phyloP scores from a whole-genome alignment of 1,140 invertebrate species.

The Pomacea maculata region DNA sequence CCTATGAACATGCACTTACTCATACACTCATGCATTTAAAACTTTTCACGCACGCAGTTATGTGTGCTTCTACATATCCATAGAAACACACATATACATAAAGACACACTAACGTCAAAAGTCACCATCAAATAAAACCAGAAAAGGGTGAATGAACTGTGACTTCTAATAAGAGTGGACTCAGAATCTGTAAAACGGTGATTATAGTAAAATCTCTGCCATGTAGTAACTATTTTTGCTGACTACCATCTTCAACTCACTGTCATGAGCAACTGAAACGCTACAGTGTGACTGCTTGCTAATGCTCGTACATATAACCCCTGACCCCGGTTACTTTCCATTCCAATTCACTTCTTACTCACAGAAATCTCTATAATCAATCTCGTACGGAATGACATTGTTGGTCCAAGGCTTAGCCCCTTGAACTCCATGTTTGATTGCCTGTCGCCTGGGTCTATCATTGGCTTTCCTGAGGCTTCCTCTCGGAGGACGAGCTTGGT shows the following conservation, averaged over 20 bases:
- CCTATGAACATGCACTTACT: too few species aligned
- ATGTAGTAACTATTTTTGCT: too few species aligned
- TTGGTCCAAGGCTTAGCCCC: slow-evolving; percentile 13
- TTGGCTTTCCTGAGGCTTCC: background rate
- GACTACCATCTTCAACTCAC: too few species aligned
- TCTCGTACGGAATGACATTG: slow-evolving; percentile 23
- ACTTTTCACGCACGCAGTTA: too few species aligned
- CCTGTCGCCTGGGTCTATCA: slow-evolving; percentile 11
- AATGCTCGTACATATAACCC: too few species aligned
- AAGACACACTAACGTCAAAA: background rate
- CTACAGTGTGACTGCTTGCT: too few species aligned
- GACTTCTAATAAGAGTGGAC: background rate
- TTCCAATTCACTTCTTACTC: background rate
- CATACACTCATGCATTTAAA: too few species aligned
- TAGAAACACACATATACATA: slow-evolving; percentile 5
- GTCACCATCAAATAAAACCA: background rate
- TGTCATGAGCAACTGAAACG: background rate
- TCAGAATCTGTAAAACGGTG: background rate
- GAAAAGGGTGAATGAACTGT: background rate
- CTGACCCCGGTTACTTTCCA: background rate
- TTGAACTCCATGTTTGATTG: background rate
- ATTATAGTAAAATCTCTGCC: background rate
- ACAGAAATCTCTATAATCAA: slow-evolving; percentile 20
- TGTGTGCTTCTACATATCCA: background rate
- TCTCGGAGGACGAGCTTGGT: background rate